Percentiles rank a stretch among this genome's conserved stretches.
These are phyloP conservation scores for Drosophila neoperkinsi DNA, from an alignment of 2,888 invertebrate species.

Conservation along the genomic window DNA sequence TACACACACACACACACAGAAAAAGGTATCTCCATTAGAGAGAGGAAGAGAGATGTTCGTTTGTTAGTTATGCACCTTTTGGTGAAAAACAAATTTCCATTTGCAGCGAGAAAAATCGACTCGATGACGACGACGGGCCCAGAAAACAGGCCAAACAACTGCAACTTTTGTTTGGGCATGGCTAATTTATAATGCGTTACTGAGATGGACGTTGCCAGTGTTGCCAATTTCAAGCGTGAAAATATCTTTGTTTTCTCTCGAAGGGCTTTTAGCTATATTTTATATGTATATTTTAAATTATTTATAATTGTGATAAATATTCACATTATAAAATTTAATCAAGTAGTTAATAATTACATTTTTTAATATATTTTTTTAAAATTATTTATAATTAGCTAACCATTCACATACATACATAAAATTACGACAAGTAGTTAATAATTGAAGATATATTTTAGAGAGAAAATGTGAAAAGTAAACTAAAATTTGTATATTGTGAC, in stretches of 20 bases:
- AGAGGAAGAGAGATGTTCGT: constrained; percentile 1
- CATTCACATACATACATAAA: too few relatives aligned
- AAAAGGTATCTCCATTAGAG: constrained; percentile 38
- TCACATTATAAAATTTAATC: not conserved
- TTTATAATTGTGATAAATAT: not conserved
- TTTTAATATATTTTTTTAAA: not conserved
- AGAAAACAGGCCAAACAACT: constrained; percentile 73
- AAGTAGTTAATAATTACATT: not conserved
- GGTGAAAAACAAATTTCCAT: constrained; percentile 38
- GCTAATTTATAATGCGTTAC: constrained; percentile 50
- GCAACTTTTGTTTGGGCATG: constrained; percentile 50
- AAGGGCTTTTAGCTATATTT: not conserved
- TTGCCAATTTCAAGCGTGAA: constrained; percentile 15
- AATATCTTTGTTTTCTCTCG: not conserved
- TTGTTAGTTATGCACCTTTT: constrained; percentile 58
- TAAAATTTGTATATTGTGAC: not conserved
- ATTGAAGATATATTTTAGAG: not conserved
- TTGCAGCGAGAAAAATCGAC: constrained; percentile 53
- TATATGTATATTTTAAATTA: not conserved
- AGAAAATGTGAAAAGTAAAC: not conserved
- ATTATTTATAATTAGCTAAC: not conserved
- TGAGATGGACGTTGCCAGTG: constrained; percentile 3
- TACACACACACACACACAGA: too few relatives aligned
- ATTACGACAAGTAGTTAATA: not conserved
- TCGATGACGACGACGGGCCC: constrained; percentile 7